Evolutionary conservation across 2,113 vertebrate species (phyloP).

Genomic region (Mirounga angustirostris): DNA sequence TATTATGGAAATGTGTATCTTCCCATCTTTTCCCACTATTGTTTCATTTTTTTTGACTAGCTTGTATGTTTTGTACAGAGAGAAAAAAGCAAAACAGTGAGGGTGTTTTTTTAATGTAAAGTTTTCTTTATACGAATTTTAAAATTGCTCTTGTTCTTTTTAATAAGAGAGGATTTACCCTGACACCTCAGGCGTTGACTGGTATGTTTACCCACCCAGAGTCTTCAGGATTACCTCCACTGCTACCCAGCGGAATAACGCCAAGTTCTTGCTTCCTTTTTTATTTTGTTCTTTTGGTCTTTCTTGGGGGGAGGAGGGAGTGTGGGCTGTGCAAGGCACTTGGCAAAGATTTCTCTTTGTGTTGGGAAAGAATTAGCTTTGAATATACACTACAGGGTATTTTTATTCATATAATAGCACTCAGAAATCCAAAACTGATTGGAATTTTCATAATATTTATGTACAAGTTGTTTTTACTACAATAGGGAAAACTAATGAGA

Average conservation of each 20-base stretch:
- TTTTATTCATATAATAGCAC: background rate
- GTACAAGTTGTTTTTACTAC: background rate
- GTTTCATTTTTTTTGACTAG: background rate
- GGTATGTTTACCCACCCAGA: background rate
- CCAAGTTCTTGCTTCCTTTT: background rate
- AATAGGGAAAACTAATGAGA: background rate
- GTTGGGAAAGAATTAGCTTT: background rate
- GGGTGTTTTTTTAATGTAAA: background rate
- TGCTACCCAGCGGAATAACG: fast-evolving
- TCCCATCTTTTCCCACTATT: fast-evolving
- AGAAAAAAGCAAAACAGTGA: too few relatives aligned
- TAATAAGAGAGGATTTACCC: background rate
- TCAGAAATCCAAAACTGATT: background rate
- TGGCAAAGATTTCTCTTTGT: background rate
- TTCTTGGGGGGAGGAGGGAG: too few relatives aligned
- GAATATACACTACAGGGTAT: fast-evolving
- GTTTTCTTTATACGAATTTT: background rate
- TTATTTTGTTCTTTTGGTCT: too few relatives aligned
- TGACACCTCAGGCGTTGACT: fast-evolving
- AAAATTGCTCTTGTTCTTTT: background rate
- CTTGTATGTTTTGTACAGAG: background rate
- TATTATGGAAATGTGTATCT: fast-evolving
- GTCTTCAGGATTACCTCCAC: too few relatives aligned
- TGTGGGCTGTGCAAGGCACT: background rate
- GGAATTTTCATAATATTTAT: background rate